Percentiles rank a stretch among this genome's conserved stretches.
These are phyloP conservation scores for Athalia cordata DNA, from an alignment of 2,888 invertebrate genomes.

Conservation along the genomic window DNA sequence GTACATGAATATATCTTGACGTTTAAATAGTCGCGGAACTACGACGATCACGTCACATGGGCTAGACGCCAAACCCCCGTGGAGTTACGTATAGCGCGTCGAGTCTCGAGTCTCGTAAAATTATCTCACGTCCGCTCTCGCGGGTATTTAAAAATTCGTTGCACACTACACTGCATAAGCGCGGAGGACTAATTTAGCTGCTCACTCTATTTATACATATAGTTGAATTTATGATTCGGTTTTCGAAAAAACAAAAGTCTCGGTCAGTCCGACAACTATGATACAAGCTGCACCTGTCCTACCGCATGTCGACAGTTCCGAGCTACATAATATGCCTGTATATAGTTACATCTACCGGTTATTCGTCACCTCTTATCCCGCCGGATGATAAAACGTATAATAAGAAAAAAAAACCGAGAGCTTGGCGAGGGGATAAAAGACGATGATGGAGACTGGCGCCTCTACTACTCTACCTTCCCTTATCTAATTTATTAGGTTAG, in stretches of 20 bases:
- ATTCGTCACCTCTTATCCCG: too few relatives aligned
- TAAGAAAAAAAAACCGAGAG: background rate
- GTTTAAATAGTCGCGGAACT: constrained; percentile 25
- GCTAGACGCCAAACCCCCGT: constrained; percentile 40
- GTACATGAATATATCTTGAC: background rate
- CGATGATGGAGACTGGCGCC: background rate
- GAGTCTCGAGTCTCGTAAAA: constrained; percentile 38
- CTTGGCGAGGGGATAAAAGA: background rate
- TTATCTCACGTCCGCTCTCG: constrained; percentile 2
- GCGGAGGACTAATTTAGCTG: constrained; percentile 9
- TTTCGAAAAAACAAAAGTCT: too few relatives aligned
- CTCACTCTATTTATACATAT: background rate
- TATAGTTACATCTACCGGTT: too few relatives aligned
- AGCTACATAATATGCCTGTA: too few relatives aligned
- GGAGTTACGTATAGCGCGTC: background rate
- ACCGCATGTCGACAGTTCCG: too few relatives aligned
- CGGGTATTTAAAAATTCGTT: constrained; percentile 31
- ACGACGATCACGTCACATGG: constrained; percentile 7
- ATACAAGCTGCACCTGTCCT: too few relatives aligned
- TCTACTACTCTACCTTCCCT: background rate
- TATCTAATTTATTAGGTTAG: constrained; percentile 24
- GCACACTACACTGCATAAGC: constrained; percentile 17
- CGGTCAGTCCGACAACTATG: too few relatives aligned
- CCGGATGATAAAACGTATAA: too few relatives aligned
- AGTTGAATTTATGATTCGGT: background rate